These are phyloP conservation scores for Danionella cerebrum DNA, from an alignment of 2,113 vertebrate species.

Conservation along the genomic window DNA sequence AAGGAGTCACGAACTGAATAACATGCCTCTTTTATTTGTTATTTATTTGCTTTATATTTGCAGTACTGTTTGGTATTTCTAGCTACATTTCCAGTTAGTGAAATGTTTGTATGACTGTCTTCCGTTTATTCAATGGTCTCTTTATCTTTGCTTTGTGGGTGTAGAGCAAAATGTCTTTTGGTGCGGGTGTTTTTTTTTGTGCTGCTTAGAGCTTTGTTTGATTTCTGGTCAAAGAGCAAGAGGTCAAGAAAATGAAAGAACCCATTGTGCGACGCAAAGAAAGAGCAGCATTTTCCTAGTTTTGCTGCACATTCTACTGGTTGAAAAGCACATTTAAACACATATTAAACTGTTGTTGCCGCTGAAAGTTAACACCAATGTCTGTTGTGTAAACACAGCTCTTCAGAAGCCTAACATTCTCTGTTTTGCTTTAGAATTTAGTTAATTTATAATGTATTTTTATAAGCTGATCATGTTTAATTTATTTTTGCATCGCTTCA, in stretches of 20 bases:
- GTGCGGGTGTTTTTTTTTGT: background rate
- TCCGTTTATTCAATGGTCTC: background rate
- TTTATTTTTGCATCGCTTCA: no score
- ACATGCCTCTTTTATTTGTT: background rate
- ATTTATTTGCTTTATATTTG: background rate
- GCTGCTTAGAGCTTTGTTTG: background rate
- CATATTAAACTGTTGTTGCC: constrained; percentile 2
- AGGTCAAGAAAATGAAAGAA: background rate
- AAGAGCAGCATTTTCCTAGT: constrained; percentile 31
- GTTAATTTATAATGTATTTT: no score
- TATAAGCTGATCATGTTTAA: no score
- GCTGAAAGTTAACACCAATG: constrained; percentile 17
- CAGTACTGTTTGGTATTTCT: background rate
- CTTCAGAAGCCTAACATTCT: constrained; percentile 14
- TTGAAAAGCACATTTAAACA: constrained; percentile 8
- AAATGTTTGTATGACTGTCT: background rate
- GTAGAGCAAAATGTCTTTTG: background rate
- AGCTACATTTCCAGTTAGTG: no score
- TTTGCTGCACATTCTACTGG: constrained; percentile 8
- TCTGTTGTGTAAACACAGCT: constrained; percentile 20
- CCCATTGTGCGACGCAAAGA: background rate
- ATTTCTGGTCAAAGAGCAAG: constrained; percentile 22
- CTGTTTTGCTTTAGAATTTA: constrained; percentile 8
- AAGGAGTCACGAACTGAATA: no score
- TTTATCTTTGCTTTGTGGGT: background rate